Conservation (phyloP, 2,888 invertebrate genomes). For the Electrophaes corylata region DNA sequence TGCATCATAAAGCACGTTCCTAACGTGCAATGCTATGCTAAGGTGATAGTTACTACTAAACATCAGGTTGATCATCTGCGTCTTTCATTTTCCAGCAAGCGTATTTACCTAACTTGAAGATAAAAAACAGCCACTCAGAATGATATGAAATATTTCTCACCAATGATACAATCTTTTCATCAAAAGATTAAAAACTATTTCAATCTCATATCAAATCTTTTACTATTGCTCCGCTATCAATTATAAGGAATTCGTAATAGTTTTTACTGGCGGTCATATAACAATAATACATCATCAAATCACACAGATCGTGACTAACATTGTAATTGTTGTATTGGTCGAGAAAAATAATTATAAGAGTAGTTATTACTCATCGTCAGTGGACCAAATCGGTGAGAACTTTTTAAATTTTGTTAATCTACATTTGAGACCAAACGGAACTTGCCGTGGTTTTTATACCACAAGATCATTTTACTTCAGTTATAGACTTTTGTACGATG, state of each 20-base stretch:
- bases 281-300: conserved; percentile 56
- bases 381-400: conserved; percentile 81
- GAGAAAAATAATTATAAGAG: conserved; percentile 76
- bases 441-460: conserved; percentile 63
- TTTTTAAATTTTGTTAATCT: conserved; percentile 71
- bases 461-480: conserved; percentile 51
- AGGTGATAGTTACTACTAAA: no score
- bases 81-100: no score
- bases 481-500: conserved; percentile 21
- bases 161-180: conserved; percentile 24
- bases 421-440: conserved; percentile 74
- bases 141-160: conserved; percentile 26
- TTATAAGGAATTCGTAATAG: conserved; percentile 61
- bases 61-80: no score
- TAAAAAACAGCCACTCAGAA: conserved; percentile 20
- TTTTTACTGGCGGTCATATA: conserved; percentile 63
- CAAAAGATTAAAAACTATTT: conserved; percentile 32
- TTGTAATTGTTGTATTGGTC: conserved; percentile 78
- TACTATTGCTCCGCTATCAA: conserved; percentile 51
- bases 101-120: no score
- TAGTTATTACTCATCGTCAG: conserved; percentile 59
- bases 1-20: no score
- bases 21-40: no score
- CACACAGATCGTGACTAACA: conserved; percentile 75
- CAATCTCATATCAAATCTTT: conserved; percentile 35